These are phyloP conservation scores for Cryptops parisi DNA, from an alignment of 2,888 invertebrate species.

Conservation along the genomic window DNA sequence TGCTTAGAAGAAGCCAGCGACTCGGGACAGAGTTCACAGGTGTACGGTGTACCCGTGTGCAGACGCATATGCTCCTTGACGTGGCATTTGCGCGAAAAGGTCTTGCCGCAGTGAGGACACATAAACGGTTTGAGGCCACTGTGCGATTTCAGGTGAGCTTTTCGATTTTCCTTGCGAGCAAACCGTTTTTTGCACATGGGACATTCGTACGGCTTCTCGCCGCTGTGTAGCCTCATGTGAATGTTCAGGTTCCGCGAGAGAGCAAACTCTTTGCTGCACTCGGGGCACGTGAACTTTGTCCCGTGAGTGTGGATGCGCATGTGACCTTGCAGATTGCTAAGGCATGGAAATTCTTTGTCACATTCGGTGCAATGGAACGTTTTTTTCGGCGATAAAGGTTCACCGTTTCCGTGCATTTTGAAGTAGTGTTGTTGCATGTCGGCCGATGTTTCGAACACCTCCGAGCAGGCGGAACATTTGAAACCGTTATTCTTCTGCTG, in stretches of 20 bases:
- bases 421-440: constrained; percentile 30
- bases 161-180: constrained; percentile 32
- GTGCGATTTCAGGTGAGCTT: constrained; percentile 34
- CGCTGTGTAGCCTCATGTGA: constrained; percentile 35
- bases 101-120: constrained; percentile 22
- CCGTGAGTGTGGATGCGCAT: constrained; percentile 34
- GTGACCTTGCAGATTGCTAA: constrained; percentile 37
- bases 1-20: constrained; percentile 46
- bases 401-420: constrained; percentile 22
- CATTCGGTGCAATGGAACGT: constrained; percentile 34
- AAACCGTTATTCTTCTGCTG: constrained; percentile 14
- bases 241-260: constrained; percentile 28
- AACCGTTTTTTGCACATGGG: constrained; percentile 33
- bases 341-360: constrained; percentile 34
- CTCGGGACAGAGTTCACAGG: constrained; percentile 56
- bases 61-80: constrained; percentile 23
- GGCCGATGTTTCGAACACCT: constrained; percentile 24
- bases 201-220: constrained; percentile 34
- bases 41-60: not conserved
- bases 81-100: constrained; percentile 22
- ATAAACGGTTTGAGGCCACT: constrained; percentile 19
- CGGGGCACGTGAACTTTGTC: constrained; percentile 30
- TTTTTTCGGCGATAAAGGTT: constrained; percentile 18
- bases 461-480: constrained; percentile 28
- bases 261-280: constrained; percentile 33